A percentile compares a stretch with the other conserved stretches of the same genome.
phyloP scores from a whole-genome alignment of 1,140 invertebrate species.

The Carposina sasakii region DNA sequence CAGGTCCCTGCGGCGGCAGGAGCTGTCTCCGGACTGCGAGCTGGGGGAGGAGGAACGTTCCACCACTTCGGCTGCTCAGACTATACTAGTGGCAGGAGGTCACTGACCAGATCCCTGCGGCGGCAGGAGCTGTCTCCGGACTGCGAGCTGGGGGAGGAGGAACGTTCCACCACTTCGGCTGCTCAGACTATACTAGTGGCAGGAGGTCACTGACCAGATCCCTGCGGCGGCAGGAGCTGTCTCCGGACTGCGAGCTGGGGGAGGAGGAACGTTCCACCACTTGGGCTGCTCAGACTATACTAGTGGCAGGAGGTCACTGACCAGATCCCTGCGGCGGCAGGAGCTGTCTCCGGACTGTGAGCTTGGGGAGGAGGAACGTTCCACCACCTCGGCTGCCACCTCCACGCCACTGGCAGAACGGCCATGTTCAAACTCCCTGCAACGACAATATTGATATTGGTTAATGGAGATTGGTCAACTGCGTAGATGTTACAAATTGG shows the following conservation, averaged over 20 bases:
- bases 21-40: no score
- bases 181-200: no score
- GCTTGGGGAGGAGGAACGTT: slow-evolving; percentile 82
- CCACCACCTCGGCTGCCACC: slow-evolving; percentile 88
- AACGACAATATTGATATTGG: slow-evolving; percentile 57
- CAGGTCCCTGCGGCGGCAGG: no score
- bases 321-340: slow-evolving; percentile 81
- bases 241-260: slow-evolving; percentile 86
- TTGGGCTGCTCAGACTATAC: slow-evolving; percentile 89
- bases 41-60: no score
- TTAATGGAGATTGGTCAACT: slow-evolving; percentile 34
- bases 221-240: slow-evolving; percentile 83
- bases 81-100: no score
- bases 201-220: slow-evolving; percentile 68
- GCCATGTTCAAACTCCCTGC: slow-evolving; percentile 62
- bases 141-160: no score
- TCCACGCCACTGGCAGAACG: slow-evolving; percentile 74
- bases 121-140: no score
- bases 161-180: no score
- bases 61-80: no score
- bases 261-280: slow-evolving; percentile 83
- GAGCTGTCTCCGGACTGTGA: slow-evolving; percentile 86
- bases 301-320: slow-evolving; percentile 21
- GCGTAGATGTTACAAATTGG: neutral
- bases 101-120: no score